Evolutionary conservation across 2,113 vertebrate species (phyloP), one percentile per base, ranked within the genome.

Genomic region (Tenrec ecaudatus): DNA sequence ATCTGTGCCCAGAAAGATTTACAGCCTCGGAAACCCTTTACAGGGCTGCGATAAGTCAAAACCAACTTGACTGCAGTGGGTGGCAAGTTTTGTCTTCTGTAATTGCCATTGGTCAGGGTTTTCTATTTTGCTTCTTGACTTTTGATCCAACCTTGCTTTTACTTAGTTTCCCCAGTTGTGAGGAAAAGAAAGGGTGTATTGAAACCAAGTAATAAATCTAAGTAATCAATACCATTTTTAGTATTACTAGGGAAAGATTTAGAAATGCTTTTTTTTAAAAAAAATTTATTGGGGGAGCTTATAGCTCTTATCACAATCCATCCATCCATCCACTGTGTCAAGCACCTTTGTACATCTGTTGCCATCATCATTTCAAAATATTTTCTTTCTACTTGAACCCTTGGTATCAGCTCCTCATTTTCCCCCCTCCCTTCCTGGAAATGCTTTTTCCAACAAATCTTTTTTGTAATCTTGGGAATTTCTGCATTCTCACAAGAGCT

Each of bases 101-200:
- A 43, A n/a, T 68, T 60, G 27, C 40, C 69, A 29, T 15, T 40
- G n/a, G 9, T 29, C 5, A n/a, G 40, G 71, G 17, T 9, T 62
- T 82, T 78, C 62, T 75, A 14, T 40, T 91, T 68, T 73, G 76
- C 68, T 76, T 58, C 62, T 47, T 82, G 57, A 58, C 69, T 80
- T 95, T 78, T 40, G 5, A 66, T 68, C 58, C 60, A 81, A 16
- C 8, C 83, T 91, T 22, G 22, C 71, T 92, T 93, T 66, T 27
- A 47, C 58, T 78, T 86, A 2, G 38, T 86, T 85, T 47, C 19
- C 38, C 3, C 29, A 73, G 15, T 73, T 40, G 1, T 6, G 1
- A 77, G 62, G 25, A 79, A 82, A 82, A 53, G 71, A 66, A 53
- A 71, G 31, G 22, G 40, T 33, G 5, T 76, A 16, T 27, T 43